Percentiles rank a stretch among this genome's conserved stretches.
Evolutionary conservation across 2,113 vertebrate genomes (phyloP).

Genomic region (Bubo blakistoni): DNA sequence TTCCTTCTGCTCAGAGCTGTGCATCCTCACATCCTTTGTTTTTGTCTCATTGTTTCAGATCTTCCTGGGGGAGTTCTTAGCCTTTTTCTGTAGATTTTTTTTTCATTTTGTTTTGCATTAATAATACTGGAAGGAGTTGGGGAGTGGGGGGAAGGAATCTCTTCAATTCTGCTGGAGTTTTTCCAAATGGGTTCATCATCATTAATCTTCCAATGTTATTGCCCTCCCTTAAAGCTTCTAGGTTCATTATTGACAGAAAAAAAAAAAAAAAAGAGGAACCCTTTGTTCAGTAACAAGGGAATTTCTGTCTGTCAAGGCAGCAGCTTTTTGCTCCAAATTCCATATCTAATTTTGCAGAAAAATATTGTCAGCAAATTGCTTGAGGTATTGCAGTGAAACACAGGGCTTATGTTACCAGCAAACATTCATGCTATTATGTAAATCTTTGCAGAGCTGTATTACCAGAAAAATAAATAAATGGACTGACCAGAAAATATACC

Average conservation of each 20-base stretch:
- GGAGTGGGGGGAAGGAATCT: not conserved
- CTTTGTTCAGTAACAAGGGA: slow-evolving; percentile 45
- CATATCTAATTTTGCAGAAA: slow-evolving; percentile 47
- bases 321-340: slow-evolving; percentile 53
- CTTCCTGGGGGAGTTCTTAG: slow-evolving; percentile 32
- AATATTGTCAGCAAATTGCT: slow-evolving; percentile 60
- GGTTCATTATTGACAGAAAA: slow-evolving; percentile 11
- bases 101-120: slow-evolving; percentile 19
- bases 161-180: slow-evolving; percentile 3
- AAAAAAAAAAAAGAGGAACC: slow-evolving; percentile 17
- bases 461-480: slow-evolving; percentile 11
- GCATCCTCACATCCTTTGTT: not conserved
- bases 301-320: slow-evolving; percentile 37
- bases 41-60: slow-evolving; percentile 23
- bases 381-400: slow-evolving; percentile 46
- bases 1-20: not conserved
- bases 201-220: slow-evolving; percentile 24
- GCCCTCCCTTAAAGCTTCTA: slow-evolving; percentile 21
- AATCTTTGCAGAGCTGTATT: slow-evolving; percentile 49
- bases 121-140: not conserved
- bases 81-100: not conserved
- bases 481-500: not conserved
- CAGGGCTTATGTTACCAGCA: slow-evolving; percentile 39
- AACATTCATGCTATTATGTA: slow-evolving; percentile 51
- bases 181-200: slow-evolving; percentile 26